Conservation (phyloP, 2,113 vertebrate genomes). For the Cacatua alba region DNA sequence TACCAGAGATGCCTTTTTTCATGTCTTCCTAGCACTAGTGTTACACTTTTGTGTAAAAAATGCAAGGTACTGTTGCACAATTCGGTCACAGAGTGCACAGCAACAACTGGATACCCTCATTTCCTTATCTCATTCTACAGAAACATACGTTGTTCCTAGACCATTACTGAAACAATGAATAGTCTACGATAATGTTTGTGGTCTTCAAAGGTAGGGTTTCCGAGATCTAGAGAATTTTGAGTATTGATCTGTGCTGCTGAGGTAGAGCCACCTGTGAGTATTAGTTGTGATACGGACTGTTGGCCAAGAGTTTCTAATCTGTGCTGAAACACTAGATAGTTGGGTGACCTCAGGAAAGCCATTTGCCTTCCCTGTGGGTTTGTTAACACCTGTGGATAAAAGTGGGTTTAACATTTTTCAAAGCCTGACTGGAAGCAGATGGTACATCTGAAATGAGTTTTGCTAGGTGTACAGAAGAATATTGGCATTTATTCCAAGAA, state of each 20-base stretch:
- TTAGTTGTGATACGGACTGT: neutral
- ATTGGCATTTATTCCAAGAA: neutral
- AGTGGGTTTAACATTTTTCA: conserved; percentile 24
- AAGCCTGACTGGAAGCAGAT: conserved; percentile 31
- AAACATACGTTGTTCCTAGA: neutral
- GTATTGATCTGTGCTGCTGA: neutral
- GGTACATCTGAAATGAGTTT: neutral
- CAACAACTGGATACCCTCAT: neutral
- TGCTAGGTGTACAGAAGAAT: neutral
- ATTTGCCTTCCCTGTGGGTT: neutral
- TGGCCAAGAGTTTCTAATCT: conserved; percentile 16
- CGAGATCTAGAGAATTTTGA: neutral
- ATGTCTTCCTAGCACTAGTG: neutral
- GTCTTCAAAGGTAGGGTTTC: neutral
- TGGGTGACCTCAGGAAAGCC: conserved; percentile 27
- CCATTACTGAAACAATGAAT: neutral
- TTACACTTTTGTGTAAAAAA: neutral
- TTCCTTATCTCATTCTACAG: neutral
- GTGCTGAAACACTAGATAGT: neutral
- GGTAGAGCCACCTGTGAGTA: neutral
- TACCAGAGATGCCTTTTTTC: neutral
- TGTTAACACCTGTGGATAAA: conserved; percentile 12
- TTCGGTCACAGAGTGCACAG: neutral
- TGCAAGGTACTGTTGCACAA: neutral
- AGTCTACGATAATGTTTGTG: neutral